Conservation (phyloP, 92 coral and sea anemone genomes). For the Zoanthus sociatus region DNA sequence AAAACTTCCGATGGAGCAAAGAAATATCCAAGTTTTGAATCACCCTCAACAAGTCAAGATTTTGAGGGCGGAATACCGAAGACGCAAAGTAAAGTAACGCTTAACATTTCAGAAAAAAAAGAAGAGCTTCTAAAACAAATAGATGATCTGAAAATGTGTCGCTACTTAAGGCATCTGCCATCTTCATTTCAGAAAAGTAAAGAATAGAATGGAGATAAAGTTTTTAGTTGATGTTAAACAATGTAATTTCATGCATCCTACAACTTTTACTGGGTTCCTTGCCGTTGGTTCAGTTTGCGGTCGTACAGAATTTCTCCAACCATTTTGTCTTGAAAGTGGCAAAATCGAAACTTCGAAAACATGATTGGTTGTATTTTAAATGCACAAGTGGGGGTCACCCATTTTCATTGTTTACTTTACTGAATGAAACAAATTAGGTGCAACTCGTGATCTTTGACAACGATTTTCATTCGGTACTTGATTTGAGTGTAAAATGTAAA, state of each 20-base stretch:
- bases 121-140: slow-evolving; percentile 24
- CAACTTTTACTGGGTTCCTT: no score
- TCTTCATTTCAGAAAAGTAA: slow-evolving; percentile 24
- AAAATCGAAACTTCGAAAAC: no score
- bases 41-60: neutral
- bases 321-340: no score
- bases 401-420: no score
- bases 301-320: no score
- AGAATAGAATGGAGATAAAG: neutral
- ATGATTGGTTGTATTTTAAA: no score
- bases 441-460: no score
- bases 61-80: neutral
- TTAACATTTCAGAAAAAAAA: neutral
- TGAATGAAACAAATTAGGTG: no score
- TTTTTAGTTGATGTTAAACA: neutral
- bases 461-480: no score
- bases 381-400: no score
- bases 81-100: neutral
- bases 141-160: slow-evolving; percentile 29
- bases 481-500: no score
- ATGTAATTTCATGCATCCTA: neutral
- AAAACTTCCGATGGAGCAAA: neutral
- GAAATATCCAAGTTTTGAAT: neutral
- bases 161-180: slow-evolving; percentile 36
- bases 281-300: no score